Evolutionary conservation across 2,888 invertebrate genomes (phyloP), one percentile per base, ranked within the genome.

Genomic region (Clostera curtula): DNA sequence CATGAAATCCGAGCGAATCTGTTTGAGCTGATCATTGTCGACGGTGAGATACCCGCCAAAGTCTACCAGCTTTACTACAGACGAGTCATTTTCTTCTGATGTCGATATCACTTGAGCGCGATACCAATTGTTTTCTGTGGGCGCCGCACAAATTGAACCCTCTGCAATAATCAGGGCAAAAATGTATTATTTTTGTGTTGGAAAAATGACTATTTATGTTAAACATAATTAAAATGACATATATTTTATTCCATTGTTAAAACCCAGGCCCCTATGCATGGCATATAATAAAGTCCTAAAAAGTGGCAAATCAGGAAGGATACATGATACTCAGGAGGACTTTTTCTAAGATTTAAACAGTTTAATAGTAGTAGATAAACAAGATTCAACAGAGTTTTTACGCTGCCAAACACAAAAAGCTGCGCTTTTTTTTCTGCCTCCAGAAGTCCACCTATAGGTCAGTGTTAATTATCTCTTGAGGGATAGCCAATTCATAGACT

Each of bases 1-100:
- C 88, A 97, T 91, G 71, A 96, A 97, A 77, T 98, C 97, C 28
- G 91, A 91, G 53, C 96, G 89, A 49, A 99, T 97, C 84, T 98
- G 97, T 63, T 95, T 90, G 61, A 98, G 88, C 44, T 89, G 87
- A 29, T 88, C 85, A 47, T 91, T 90, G 50, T 90, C 89, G 29
- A 97, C 87, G 33, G 88, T 88, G 57, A 91, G 89, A 72, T 93
- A 98, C 25, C 98, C 98, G 24, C 99, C 99, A 57, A 95, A 96
- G 83, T 99, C 99, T 25, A 98, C 90, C 67, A 95, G 91, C 74
- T 93, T 93, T 30, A 97, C 90, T 42, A 95, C 87, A 49, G 93
- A 92, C 19, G 88, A 88, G 51, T 90, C 88, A 22, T 86, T 88
- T 26, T 89, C 89, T 37, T 88, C 88, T 39, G 91, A 90, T 17